Conservation (phyloP, 2,888 invertebrate species). For the Agapostemon virescens region DNA sequence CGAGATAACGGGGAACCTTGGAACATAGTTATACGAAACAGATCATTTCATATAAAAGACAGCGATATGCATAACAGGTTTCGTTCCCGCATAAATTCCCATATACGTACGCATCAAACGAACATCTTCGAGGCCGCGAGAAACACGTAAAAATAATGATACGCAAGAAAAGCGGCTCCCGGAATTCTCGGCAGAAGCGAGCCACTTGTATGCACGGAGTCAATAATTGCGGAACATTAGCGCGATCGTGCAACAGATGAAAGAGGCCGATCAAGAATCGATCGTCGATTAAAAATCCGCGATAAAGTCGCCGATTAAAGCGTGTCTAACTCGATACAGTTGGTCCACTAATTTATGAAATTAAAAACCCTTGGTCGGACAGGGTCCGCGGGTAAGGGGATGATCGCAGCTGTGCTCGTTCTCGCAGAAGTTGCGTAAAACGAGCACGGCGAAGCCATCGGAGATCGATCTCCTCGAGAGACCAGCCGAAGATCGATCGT, state of each 20-base stretch:
- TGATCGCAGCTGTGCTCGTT: conserved; percentile 8
- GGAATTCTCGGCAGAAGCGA: not conserved
- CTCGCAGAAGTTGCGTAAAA: conserved; percentile 18
- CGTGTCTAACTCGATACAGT: conserved; percentile 47
- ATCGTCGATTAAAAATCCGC: conserved; percentile 33
- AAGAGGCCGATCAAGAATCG: conserved; percentile 12
- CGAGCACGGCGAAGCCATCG: not conserved
- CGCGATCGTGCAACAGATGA: not conserved
- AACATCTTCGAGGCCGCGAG: not conserved
- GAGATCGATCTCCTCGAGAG: conserved; percentile 34
- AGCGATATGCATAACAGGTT: conserved; percentile 1
- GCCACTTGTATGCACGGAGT: not conserved
- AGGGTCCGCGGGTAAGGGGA: not conserved
- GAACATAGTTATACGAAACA: not conserved
- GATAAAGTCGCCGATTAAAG: conserved; percentile 39
- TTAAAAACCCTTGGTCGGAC: conserved; percentile 45
- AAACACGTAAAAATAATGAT: not conserved
- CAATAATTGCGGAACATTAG: conserved; percentile 19
- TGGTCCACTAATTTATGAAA: conserved; percentile 46
- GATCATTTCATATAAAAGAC: not conserved
- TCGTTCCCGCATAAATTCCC: not conserved
- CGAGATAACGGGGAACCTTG: not conserved
- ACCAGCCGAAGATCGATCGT: conserved; percentile 59
- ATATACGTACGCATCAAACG: not conserved
- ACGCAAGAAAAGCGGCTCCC: too few species aligned